phyloP scores from a whole-genome alignment of 2,113 vertebrate genomes.

The Orientallactaga bullata region DNA sequence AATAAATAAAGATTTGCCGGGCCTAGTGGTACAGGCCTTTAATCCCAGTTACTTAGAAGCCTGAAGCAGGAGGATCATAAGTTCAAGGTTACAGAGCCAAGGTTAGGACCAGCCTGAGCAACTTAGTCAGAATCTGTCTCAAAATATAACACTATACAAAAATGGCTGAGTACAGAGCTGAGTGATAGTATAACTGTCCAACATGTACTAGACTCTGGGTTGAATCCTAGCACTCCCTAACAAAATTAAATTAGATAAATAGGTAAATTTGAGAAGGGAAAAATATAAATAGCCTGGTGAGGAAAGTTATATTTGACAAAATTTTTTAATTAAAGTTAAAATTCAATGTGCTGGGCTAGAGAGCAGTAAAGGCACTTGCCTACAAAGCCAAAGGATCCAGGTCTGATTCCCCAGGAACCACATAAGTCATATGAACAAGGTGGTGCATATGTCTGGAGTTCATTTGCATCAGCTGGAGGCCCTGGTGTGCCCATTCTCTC shows the following conservation, averaged over 20 bases:
- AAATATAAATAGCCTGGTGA: conserved; percentile 34
- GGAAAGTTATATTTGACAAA: conserved; percentile 18
- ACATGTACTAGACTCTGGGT: background rate
- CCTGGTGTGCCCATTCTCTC: too few relatives aligned
- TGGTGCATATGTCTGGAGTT: too few relatives aligned
- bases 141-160: background rate
- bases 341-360: background rate
- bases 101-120: background rate
- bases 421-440: too few relatives aligned
- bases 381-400: too few relatives aligned
- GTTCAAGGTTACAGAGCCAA: background rate
- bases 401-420: too few relatives aligned
- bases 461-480: too few relatives aligned
- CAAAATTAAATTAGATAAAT: background rate
- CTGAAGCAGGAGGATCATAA: background rate
- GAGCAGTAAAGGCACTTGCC: too few relatives aligned
- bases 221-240: background rate
- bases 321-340: conserved; percentile 45
- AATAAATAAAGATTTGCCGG: too few relatives aligned
- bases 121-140: background rate
- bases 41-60: background rate
- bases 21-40: background rate
- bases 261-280: conserved; percentile 47
- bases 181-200: background rate
- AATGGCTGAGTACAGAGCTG: background rate